Percentiles rank a stretch among this genome's conserved stretches.
Conservation (phyloP, 1,140 invertebrate species). For the Chironomus tepperi region DNA sequence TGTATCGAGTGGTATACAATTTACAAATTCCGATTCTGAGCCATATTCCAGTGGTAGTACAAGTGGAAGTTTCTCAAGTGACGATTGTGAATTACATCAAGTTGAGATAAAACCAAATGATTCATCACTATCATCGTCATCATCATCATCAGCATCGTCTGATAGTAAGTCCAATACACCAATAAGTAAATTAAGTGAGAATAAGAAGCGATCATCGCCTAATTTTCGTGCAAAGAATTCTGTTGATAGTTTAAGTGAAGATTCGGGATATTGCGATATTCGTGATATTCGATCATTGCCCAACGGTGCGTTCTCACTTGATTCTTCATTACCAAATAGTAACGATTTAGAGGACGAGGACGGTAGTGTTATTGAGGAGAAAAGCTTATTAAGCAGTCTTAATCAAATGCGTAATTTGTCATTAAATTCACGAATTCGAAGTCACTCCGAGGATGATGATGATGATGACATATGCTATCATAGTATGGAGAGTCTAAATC, state of each 20-base stretch:
- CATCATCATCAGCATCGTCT: background rate
- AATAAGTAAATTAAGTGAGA: background rate
- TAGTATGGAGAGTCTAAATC: constrained; percentile 1
- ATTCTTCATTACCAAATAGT: constrained; percentile 25
- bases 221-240: constrained; percentile 45
- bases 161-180: background rate
- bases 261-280: constrained; percentile 59
- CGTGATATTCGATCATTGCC: constrained; percentile 36
- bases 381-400: background rate
- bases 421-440: background rate
- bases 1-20: constrained; percentile 27
- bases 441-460: background rate
- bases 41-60: background rate
- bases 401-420: background rate
- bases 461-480: constrained; percentile 11
- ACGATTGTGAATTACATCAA: background rate
- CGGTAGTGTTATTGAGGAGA: constrained; percentile 20
- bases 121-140: constrained; percentile 15
- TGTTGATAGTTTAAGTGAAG: constrained; percentile 62
- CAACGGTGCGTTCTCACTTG: constrained; percentile 38
- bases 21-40: constrained; percentile 32
- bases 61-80: constrained; percentile 6
- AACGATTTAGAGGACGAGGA: constrained; percentile 31
- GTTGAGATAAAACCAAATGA: constrained; percentile 5
- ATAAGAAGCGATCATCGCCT: background rate